These are phyloP conservation scores for Stenolophus ochropezus DNA, from an alignment of 2,888 invertebrate species.

Conservation along the genomic window DNA sequence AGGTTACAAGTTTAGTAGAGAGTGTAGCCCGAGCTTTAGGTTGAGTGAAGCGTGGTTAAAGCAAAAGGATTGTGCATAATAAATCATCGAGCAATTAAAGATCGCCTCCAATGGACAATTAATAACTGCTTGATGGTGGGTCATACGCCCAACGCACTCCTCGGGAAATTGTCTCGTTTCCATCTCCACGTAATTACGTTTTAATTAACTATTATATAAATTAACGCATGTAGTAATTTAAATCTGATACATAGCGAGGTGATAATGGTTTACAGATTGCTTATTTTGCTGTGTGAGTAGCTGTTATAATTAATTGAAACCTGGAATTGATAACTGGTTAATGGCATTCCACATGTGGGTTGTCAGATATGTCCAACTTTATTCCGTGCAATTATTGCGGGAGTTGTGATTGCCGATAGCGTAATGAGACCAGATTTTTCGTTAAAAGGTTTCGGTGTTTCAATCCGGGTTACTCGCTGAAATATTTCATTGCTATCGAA, in stretches of 20 bases:
- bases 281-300: slow-evolving; percentile 30
- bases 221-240: slow-evolving; percentile 48
- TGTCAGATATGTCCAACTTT: slow-evolving; percentile 21
- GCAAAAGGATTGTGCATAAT: slow-evolving; percentile 41
- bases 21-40: not conserved
- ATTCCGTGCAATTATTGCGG: slow-evolving; percentile 17
- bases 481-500: not conserved
- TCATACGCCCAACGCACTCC: slow-evolving; percentile 41
- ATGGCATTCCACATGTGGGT: slow-evolving; percentile 8
- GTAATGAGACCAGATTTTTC: slow-evolving; percentile 22
- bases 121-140: slow-evolving; percentile 40
- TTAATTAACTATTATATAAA: slow-evolving; percentile 56
- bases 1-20: not conserved
- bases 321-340: slow-evolving; percentile 1
- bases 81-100: slow-evolving; percentile 52
- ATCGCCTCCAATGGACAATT: slow-evolving; percentile 39
- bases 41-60: slow-evolving; percentile 24
- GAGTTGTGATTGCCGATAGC: slow-evolving; percentile 1
- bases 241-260: slow-evolving; percentile 34
- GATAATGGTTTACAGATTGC: slow-evolving; percentile 41
- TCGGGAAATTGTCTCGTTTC: slow-evolving; percentile 48
- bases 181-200: slow-evolving; percentile 49
- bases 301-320: slow-evolving; percentile 44
- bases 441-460: not conserved
- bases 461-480: not conserved